Conservation (phyloP, 2,113 vertebrate genomes). For the Chloroceryle aenea region DNA sequence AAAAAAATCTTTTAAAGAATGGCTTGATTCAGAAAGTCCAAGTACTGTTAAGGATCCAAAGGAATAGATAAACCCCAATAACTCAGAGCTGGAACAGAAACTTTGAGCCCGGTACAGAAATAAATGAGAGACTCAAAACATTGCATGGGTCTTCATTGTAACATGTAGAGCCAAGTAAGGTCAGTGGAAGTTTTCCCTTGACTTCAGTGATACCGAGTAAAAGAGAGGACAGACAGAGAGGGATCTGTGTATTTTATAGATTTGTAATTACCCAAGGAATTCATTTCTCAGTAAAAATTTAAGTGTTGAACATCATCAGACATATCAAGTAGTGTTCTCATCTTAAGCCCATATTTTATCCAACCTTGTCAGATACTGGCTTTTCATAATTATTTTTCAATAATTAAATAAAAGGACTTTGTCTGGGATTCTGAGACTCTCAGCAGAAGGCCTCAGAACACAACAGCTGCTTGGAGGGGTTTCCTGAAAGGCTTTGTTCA, state of each 20-base stretch:
- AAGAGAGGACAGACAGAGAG: not conserved
- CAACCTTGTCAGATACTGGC: not conserved
- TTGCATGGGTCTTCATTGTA: not conserved
- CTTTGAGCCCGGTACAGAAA: not conserved
- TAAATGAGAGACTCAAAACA: not conserved
- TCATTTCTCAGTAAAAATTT: not conserved
- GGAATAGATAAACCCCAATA: not conserved
- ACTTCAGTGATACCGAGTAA: not conserved
- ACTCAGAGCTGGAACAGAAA: not conserved
- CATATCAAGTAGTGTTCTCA: not conserved
- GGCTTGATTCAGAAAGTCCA: not conserved
- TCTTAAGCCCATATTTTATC: not conserved
- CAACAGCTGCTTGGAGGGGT: slow-evolving; percentile 36
- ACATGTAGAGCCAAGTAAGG: not conserved
- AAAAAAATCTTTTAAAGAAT: not conserved
- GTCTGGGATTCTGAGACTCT: not conserved
- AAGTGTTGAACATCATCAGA: not conserved
- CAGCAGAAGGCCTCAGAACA: not conserved
- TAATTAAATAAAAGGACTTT: not conserved
- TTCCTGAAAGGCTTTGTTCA: slow-evolving; percentile 56
- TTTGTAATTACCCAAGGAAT: not conserved
- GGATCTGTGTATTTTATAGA: not conserved
- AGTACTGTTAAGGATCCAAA: not conserved
- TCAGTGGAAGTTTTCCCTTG: not conserved
- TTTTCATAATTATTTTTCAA: not conserved